phyloP scores from a whole-genome alignment of 2,888 invertebrate species.

The Andrena hattorfiana region DNA sequence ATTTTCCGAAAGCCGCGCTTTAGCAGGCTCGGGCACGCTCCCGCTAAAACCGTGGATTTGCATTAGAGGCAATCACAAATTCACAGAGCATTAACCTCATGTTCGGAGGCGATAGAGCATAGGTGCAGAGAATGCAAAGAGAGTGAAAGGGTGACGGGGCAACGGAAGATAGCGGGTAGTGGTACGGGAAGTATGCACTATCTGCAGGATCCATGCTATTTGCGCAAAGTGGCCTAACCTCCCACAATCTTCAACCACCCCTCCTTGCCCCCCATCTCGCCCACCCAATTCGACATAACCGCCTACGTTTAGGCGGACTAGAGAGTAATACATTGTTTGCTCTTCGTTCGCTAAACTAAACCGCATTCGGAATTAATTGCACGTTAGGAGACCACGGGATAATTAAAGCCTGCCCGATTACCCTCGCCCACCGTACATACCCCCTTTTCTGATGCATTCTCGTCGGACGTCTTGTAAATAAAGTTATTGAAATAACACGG shows the following conservation, averaged over 20 bases:
- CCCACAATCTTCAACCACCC: constrained; percentile 47
- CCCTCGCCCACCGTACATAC: constrained; percentile 55
- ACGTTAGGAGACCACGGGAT: constrained; percentile 81
- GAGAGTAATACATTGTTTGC: constrained; percentile 82
- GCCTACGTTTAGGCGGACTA: constrained; percentile 79
- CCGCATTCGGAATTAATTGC: constrained; percentile 83
- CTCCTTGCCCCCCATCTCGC: constrained; percentile 38
- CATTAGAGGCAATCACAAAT: constrained; percentile 78
- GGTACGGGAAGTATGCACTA: constrained; percentile 75
- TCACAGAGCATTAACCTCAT: constrained; percentile 77
- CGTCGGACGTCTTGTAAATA: constrained; percentile 72
- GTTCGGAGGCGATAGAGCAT: constrained; percentile 60
- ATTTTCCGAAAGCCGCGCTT: constrained; percentile 36
- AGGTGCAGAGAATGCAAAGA: constrained; percentile 68
- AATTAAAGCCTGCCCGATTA: constrained; percentile 81
- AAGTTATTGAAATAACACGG: constrained; percentile 43
- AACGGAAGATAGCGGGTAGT: constrained; percentile 51
- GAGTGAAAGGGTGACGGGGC: constrained; percentile 58
- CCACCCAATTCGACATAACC: constrained; percentile 74
- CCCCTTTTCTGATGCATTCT: constrained; percentile 68
- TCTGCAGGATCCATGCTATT: constrained; percentile 81
- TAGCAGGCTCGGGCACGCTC: constrained; percentile 22
- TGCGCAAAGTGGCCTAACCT: constrained; percentile 80
- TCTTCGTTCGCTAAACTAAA: constrained; percentile 83
- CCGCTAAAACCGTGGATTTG: constrained; percentile 66